A percentile compares a stretch with the other conserved stretches of the same genome.
phyloP scores from a whole-genome alignment of 2,113 vertebrate genomes.

The Delphinus delphis region DNA sequence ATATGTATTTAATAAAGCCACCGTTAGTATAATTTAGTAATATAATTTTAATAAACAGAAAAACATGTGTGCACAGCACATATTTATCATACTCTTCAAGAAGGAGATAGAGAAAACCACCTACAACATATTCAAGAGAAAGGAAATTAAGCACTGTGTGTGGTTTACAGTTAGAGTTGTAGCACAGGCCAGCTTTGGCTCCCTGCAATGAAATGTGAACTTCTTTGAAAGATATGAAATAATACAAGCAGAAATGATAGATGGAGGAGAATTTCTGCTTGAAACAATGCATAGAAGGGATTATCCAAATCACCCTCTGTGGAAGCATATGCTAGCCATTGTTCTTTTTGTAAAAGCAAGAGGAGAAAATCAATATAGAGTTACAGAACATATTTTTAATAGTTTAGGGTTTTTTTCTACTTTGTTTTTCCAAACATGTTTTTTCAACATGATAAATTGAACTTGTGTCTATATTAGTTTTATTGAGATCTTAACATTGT shows the following conservation, averaged over 20 bases:
- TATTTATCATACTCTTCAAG: not conserved
- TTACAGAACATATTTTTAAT: not conserved
- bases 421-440: not conserved
- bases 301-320: not conserved
- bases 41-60: not conserved
- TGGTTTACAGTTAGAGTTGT: no score
- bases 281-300: not conserved
- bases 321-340: not conserved
- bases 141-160: not conserved
- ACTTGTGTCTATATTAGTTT: not conserved
- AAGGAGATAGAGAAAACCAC: not conserved
- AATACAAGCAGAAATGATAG: conserved; percentile 35
- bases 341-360: conserved; percentile 3
- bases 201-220: not conserved
- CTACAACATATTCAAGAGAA: not conserved
- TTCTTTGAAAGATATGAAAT: not conserved
- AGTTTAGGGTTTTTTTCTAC: not conserved
- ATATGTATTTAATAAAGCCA: not conserved
- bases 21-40: not conserved
- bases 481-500: not conserved
- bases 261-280: conserved; percentile 6
- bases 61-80: not conserved
- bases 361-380: not conserved
- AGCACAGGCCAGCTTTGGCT: not conserved
- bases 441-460: not conserved